Conservation (phyloP, 2,113 vertebrate genomes). For the Larimichthys crocea region DNA sequence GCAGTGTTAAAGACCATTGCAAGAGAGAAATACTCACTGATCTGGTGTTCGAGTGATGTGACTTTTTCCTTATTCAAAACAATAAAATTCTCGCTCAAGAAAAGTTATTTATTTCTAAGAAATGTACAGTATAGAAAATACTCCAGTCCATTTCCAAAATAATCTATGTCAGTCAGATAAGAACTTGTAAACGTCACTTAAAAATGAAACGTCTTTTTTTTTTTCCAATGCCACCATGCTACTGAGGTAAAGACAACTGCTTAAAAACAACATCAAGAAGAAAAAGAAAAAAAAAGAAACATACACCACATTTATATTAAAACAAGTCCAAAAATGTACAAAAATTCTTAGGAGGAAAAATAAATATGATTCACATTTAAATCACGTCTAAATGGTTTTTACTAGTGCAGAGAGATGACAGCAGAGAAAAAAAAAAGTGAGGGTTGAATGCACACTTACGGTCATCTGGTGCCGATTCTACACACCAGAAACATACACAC, state of each 20-base stretch:
- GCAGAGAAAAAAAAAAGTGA: slow-evolving; percentile 70
- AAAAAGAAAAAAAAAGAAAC: slow-evolving; percentile 42
- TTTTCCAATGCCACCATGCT: slow-evolving; percentile 69
- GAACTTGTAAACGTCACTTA: slow-evolving; percentile 82
- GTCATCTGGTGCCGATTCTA: slow-evolving; percentile 45
- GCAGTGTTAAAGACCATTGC: not conserved
- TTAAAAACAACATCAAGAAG: slow-evolving; percentile 53
- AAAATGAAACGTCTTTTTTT: slow-evolving; percentile 69
- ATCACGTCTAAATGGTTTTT: slow-evolving; percentile 77
- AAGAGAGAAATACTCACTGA: not conserved
- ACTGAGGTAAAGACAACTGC: slow-evolving; percentile 80
- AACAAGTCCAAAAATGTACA: slow-evolving; percentile 82
- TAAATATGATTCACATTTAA: slow-evolving; percentile 88
- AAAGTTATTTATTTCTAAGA: slow-evolving; percentile 86
- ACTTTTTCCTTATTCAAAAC: not conserved
- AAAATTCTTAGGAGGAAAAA: slow-evolving; percentile 81
- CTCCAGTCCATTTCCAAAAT: slow-evolving; percentile 84
- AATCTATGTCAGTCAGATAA: slow-evolving; percentile 84
- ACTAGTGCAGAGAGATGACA: slow-evolving; percentile 83
- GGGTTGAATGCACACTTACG: slow-evolving; percentile 53
- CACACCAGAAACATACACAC: slow-evolving; percentile 44
- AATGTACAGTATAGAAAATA: slow-evolving; percentile 87
- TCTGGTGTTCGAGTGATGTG: not conserved
- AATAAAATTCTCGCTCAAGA: slow-evolving; percentile 45
- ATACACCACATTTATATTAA: slow-evolving; percentile 81